Conservation (phyloP, 1,140 invertebrate species). For the Papilio aristodemus region DNA sequence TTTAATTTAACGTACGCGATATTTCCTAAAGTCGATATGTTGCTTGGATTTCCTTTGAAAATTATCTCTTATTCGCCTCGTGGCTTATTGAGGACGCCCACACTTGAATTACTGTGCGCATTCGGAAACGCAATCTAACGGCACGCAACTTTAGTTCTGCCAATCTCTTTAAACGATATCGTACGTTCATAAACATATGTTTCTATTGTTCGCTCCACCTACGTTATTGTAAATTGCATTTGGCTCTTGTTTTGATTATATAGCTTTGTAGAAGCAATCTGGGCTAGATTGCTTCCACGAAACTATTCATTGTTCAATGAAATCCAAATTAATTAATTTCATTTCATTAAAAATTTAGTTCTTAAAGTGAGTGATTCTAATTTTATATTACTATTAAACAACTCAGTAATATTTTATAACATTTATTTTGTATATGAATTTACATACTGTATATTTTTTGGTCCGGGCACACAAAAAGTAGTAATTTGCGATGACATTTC, state of each 20-base stretch:
- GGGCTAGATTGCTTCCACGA: not conserved
- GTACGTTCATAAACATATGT: not conserved
- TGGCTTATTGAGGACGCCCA: slow-evolving; percentile 43
- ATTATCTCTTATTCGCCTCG: slow-evolving; percentile 45
- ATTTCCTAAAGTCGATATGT: not conserved
- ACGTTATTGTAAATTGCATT: slow-evolving; percentile 12
- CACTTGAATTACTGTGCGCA: slow-evolving; percentile 41
- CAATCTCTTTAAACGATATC: slow-evolving; percentile 20
- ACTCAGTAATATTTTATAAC: too few species aligned
- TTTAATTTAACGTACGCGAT: not conserved
- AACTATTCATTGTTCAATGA: not conserved
- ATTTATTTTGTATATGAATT: too few species aligned
- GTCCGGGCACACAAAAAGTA: too few species aligned
- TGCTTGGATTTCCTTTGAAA: slow-evolving; percentile 33
- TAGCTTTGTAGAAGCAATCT: not conserved
- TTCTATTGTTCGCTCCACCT: slow-evolving; percentile 1
- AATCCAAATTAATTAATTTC: not conserved
- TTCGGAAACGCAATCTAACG: slow-evolving; percentile 46
- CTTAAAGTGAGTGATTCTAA: too few species aligned
- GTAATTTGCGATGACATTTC: not conserved
- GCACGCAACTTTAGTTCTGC: slow-evolving; percentile 36
- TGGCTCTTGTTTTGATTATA: not conserved
- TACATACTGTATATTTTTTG: too few species aligned
- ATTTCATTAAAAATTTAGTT: not conserved
- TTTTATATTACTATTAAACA: too few species aligned